Evolutionary conservation across 2,113 vertebrate species (phyloP).

Genomic region (Empidonax alnorum): DNA sequence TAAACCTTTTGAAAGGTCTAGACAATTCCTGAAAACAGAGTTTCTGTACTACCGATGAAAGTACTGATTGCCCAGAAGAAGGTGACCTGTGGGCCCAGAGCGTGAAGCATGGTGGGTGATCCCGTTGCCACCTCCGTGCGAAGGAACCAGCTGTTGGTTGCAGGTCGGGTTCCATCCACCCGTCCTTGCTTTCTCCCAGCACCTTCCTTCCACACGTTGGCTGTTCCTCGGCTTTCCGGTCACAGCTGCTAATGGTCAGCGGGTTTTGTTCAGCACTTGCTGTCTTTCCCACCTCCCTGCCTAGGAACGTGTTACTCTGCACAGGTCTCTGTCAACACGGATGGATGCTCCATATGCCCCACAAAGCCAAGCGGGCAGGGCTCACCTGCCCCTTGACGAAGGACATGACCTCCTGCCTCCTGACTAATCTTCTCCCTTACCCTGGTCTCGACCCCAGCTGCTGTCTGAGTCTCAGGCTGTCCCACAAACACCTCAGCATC

Average conservation of each 20-base stretch:
- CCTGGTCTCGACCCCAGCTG: background rate
- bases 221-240: background rate
- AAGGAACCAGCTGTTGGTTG: background rate
- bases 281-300: background rate
- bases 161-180: background rate
- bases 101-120: fast-evolving
- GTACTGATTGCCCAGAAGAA: background rate
- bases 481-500: background rate
- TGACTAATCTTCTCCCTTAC: fast-evolving
- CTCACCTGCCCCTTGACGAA: background rate
- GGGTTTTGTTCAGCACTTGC: background rate
- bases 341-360: fast-evolving
- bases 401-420: background rate
- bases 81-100: background rate
- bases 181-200: fast-evolving
- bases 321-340: background rate
- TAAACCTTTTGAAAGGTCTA: background rate
- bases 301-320: fast-evolving
- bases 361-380: background rate
- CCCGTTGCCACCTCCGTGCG: fast-evolving
- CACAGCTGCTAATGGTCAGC: background rate
- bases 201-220: fast-evolving
- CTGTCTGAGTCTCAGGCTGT: too few species aligned
- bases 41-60: fast-evolving
- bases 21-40: background rate